Base-by-base conservation (phyloP, 2,797 vertebrate genomes). In the Xiphorhynchus erythropygius region DNA sequence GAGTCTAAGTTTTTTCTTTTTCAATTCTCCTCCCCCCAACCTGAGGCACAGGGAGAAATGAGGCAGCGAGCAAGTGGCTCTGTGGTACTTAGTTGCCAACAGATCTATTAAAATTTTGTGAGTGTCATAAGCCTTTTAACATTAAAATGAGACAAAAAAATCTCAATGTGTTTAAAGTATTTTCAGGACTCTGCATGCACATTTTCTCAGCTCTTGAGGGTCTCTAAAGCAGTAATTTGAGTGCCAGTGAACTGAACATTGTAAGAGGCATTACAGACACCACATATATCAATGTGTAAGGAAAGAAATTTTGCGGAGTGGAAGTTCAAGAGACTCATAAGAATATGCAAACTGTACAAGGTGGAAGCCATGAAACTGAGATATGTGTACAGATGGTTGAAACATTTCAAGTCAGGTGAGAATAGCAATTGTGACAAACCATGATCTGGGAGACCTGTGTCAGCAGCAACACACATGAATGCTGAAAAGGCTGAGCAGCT, bases 371-470 rank as follows among this genome's bases (percentile, higher is more conserved):
- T 85, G 87, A 90, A 96, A 90, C 67, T 90, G 84, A 92, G 70
- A 95, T 96, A 96, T 90, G 70, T 88, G 95, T 95, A 89, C 96
- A 97, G 91, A 96, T 97, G 93, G 94, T 68, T 96, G 92, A 89
- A 96, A 90, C 56, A 88, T 91, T 95, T 94, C 67, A 94, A 93
- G 88, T 95, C 94, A 97, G 94, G 94, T 97, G 95, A 94, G 96
- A 96, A 95, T 88, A 95, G 59, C 92, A 90, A 95, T 92, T 97
- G 91, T 92, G 93, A 97, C 95, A 96, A 97, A 93, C 89, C 80
- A 81, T 93, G 95, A 78, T 97, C 88, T 79, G 76, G 42, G 91
- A 96, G 88, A 95, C 92, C 92, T 96, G 83, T 97, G 93, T 97
- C 95, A 97, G 94, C 92, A 96, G 42, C 92, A 92, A 37, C 88